Base-by-base conservation (phyloP, 2,113 vertebrate genomes). In the Podarcis raffonei region DNA sequence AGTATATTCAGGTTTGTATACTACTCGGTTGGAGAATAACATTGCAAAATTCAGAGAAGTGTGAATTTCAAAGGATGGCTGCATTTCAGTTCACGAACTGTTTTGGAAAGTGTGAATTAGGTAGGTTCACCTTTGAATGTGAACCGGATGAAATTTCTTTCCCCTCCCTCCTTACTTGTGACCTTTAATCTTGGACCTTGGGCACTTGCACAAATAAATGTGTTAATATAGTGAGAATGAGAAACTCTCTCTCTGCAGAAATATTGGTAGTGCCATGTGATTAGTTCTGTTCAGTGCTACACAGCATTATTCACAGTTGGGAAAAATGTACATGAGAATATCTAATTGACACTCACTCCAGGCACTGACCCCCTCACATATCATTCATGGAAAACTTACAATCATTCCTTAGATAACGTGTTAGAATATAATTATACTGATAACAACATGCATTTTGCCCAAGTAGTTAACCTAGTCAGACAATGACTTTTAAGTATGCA, bases 221-320 rank as follows among this genome's bases (percentile, higher is more conserved):
- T 30, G 9, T 72, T 48, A 39, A 53, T 79, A 9, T 42, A 77
- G 57, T 16, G 7, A 57, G 32, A 81, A 27, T 13, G 18, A 74
- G 13, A 16, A n/a, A 42, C 42, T 42, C 23, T 78, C 20, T 32
- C 35, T 59, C 9, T 30, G 62, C 59, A n/a, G 48, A 1, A 65
- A 23, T 78, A 62, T 20, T 27, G 25, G 16, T 18, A 4, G 1
- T 15, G 48, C 11, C 39, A 23, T 65, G 84, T 1, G 3, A 59
- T 89, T 88, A 91, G 79, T 62, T 91, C 86, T 88, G 86, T 85
- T 71, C 81, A 69, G 90, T 20, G 6, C 89, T 81, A 91, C 84
- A 87, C 78, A 94, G 88, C 68, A 72, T 77, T 88, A 89, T 90
- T 89, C 86, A 90, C 87, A 92, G 65, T 78, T 77, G 87, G 85